Evolutionary conservation across 1,140 invertebrate species (phyloP).

Genomic region (Bombus vancouverensis): DNA sequence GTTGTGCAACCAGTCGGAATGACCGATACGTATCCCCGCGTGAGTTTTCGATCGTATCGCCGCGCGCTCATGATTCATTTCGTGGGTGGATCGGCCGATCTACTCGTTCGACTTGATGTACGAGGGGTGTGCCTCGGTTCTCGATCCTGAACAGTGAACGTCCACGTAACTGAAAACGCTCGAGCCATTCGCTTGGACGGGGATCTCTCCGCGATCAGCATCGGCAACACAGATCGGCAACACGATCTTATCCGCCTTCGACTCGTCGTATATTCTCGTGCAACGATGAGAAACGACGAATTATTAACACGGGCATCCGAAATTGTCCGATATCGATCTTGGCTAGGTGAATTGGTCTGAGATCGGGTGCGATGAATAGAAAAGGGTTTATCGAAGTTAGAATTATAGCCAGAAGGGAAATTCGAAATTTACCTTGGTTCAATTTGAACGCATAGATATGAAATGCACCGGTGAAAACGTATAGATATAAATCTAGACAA

Average conservation of each 20-base stretch:
- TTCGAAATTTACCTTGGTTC: neutral
- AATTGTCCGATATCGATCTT: neutral
- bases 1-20: constrained; percentile 33
- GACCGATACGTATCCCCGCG: constrained; percentile 43
- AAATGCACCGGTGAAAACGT: too few species aligned
- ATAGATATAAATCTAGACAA: too few species aligned
- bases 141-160: constrained; percentile 30
- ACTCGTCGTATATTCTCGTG: constrained; percentile 10
- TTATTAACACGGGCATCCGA: neutral
- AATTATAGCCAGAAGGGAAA: neutral
- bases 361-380: neutral
- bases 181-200: neutral
- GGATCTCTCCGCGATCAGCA: constrained; percentile 25
- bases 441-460: too few species aligned
- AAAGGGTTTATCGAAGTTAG: neutral
- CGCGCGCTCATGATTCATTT: constrained; percentile 47
- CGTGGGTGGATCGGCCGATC: constrained; percentile 59
- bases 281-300: constrained; percentile 9
- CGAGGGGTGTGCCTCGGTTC: constrained; percentile 34
- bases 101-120: constrained; percentile 49
- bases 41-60: constrained; percentile 52
- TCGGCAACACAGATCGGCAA: constrained; percentile 1
- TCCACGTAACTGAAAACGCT: constrained; percentile 23
- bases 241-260: constrained; percentile 5
- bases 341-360: too few species aligned